Conservation (phyloP, 1,140 invertebrate species). For the Lasioglossum baleicum region DNA sequence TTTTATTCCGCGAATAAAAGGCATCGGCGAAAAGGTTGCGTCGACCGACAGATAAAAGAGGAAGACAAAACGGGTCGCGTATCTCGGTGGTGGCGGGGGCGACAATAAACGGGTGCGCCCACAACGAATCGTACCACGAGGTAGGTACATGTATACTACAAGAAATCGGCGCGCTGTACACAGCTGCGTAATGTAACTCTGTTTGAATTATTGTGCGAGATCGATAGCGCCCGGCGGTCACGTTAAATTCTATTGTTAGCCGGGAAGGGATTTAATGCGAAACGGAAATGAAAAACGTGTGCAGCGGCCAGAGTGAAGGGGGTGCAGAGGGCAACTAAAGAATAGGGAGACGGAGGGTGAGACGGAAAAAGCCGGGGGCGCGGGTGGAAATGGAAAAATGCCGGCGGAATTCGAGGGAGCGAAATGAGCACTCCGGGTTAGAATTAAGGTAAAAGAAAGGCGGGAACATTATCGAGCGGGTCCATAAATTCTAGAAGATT, state of each 20-base stretch:
- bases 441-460: constrained; percentile 70
- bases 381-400: constrained; percentile 59
- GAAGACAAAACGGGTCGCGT: neutral
- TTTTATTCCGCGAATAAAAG: neutral
- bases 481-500: constrained; percentile 72
- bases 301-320: neutral
- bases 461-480: constrained; percentile 69
- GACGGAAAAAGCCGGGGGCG: constrained; percentile 1
- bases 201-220: constrained; percentile 47
- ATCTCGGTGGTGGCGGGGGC: neutral
- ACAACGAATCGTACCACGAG: too few relatives aligned
- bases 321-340: too few relatives aligned
- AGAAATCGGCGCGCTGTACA: too few relatives aligned
- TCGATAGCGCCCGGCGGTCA: constrained; percentile 53
- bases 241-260: constrained; percentile 61
- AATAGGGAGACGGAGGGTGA: too few relatives aligned
- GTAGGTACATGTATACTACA: too few relatives aligned
- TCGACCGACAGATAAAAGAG: neutral
- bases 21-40: neutral
- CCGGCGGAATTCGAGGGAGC: constrained; percentile 47
- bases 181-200: constrained; percentile 5
- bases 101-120: too few relatives aligned
- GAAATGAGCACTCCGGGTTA: constrained; percentile 56
- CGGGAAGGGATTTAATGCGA: constrained; percentile 55
- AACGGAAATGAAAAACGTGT: constrained; percentile 54